Base-by-base conservation (phyloP, 2,113 vertebrate genomes). In the Panthera leo region DNA sequence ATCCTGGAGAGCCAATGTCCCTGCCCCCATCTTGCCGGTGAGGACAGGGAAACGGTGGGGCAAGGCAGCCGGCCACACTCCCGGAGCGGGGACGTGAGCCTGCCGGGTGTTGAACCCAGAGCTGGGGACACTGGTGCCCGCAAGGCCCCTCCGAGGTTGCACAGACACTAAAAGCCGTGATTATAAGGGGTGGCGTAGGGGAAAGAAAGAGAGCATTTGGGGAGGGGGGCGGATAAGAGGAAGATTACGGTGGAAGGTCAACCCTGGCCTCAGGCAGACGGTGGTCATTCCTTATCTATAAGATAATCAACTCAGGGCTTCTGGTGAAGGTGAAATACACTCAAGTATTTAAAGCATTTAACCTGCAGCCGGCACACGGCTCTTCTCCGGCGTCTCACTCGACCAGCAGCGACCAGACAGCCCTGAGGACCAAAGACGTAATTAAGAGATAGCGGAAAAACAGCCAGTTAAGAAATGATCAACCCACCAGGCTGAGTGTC, bases 271-370 rank as follows among this genome's bases (percentile, higher is more conserved):
- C 16, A 2, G 73, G 34, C 29, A 51, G 78, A 39, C 14, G 1
- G 48, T 1, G 39, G 25, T 12, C 82, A 25, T 5, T 5, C 29
- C 34, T 61, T 23, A 39, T 11, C 76, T 34, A 75, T 7, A 23
- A 42, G 31, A 61, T 0, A 16, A 15, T 16, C 39, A 73, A 4
- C 25, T 8, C n/a, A 5, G 48, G 48, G 87, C 23, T n/a, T 11
- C 4, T 0, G 1, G 2, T 23, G 27, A 51, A 58, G 36, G 18
- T 25, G 9, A 34, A 27, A 53, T 4, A 8, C 2, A 1, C 48
- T 3, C 0, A 25, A 2, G 13, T 0, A 6, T 9, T 45, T 5
- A 10, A 2, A 7, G 15, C 51, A 14, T 4, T 1, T 11, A 11
- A 34, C 27, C 5, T 12, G 8, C 0, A 3, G 27, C 82, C 29